A percentile compares a stretch with the other conserved stretches of the same genome.
Evolutionary conservation across 2,888 invertebrate genomes (phyloP).

Genomic region (Melangyna quadrimaculata): DNA sequence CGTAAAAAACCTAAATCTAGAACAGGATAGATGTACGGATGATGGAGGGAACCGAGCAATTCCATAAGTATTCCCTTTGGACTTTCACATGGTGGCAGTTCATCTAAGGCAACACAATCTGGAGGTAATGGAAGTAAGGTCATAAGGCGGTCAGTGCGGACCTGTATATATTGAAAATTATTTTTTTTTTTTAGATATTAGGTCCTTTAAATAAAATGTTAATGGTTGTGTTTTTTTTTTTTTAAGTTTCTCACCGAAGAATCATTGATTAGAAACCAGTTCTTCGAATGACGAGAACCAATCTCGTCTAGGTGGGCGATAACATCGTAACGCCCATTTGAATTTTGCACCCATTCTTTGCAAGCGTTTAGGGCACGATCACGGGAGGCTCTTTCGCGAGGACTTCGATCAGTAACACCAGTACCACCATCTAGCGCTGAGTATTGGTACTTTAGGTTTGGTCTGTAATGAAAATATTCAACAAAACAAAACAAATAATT

Average conservation of each 20-base stretch:
- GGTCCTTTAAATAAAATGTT: too few relatives aligned
- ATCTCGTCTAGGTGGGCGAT: conserved; percentile 90
- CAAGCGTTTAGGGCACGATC: conserved; percentile 87
- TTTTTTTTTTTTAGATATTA: too few relatives aligned
- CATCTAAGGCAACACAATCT: conserved; percentile 81
- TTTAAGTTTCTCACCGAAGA: conserved; percentile 83
- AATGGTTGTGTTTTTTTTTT: neutral
- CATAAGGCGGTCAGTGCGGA: conserved; percentile 81
- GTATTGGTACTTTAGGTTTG: conserved; percentile 83
- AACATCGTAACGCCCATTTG: conserved; percentile 88
- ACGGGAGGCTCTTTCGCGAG: conserved; percentile 85
- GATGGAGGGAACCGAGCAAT: conserved; percentile 92
- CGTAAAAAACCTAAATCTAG: conserved; percentile 90
- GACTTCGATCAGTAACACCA: conserved; percentile 84
- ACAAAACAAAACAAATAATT: conserved; percentile 12
- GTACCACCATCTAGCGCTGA: conserved; percentile 85
- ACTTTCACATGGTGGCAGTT: conserved; percentile 84
- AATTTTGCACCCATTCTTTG: conserved; percentile 82
- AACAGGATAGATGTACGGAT: conserved; percentile 95
- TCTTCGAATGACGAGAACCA: conserved; percentile 92
- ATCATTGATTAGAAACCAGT: conserved; percentile 95
- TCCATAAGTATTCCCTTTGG: conserved; percentile 88
- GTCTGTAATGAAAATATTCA: conserved; percentile 74
- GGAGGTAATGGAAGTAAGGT: conserved; percentile 80
- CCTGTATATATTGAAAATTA: conserved; percentile 73